A percentile compares a stretch with the other conserved stretches of the same genome.
phyloP scores from a whole-genome alignment of 2,113 vertebrate genomes.

The Platanista minor region DNA sequence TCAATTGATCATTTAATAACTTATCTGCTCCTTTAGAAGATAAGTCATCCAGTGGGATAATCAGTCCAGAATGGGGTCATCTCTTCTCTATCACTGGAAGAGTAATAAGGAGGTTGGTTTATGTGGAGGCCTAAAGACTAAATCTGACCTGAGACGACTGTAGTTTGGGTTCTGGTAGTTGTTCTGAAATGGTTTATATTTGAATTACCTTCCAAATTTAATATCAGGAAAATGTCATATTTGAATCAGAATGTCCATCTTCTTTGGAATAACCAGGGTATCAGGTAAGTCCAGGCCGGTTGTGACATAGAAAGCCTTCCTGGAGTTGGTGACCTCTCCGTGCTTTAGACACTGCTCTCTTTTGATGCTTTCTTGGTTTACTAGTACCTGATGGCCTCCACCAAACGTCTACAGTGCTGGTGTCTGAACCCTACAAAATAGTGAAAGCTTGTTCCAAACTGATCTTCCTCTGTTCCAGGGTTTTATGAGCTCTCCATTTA shows the following conservation, averaged over 20 bases:
- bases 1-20: background rate
- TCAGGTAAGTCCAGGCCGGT: background rate
- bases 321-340: background rate
- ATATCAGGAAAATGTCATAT: background rate
- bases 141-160: background rate
- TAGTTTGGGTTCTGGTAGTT: background rate
- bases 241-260: background rate
- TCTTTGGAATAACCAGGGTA: background rate
- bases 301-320: background rate
- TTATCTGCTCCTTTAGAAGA: background rate
- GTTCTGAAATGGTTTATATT: background rate
- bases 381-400: background rate
- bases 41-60: background rate
- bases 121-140: background rate
- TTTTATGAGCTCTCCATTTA: background rate
- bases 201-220: background rate
- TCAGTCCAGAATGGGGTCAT: background rate
- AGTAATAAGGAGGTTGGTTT: background rate
- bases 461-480: background rate
- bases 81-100: background rate
- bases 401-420: background rate
- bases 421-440: background rate
- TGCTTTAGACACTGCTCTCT: rapidly evolving
- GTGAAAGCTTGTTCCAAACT: background rate
- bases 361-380: too few relatives aligned